Conservation (phyloP, 30 jellyfish, hydroid and myxozoan species). For the Aurelia aurita region DNA sequence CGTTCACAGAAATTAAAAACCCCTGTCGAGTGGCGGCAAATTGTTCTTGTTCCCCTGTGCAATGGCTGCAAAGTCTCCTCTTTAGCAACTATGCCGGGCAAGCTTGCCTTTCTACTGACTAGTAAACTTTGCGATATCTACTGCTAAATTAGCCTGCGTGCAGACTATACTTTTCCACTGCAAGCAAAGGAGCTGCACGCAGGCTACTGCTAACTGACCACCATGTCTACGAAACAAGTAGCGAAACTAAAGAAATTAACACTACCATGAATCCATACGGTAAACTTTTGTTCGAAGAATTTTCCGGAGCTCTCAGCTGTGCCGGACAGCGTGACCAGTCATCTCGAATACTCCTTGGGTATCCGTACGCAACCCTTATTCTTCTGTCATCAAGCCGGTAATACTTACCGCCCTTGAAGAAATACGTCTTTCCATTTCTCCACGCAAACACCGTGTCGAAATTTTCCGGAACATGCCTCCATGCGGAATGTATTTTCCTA, state of each 20-base stretch:
- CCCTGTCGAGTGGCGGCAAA: too few species aligned
- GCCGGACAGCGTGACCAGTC: slow-evolving; percentile 79
- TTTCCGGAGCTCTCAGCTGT: slow-evolving; percentile 27
- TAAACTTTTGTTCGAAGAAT: background rate
- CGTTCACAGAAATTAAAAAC: too few species aligned
- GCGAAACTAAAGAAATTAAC: background rate
- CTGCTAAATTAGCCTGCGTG: too few species aligned
- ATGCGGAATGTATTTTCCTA: slow-evolving; percentile 43
- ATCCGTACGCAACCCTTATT: slow-evolving; percentile 46
- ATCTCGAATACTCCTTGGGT: slow-evolving; percentile 63
- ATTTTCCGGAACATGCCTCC: slow-evolving; percentile 89
- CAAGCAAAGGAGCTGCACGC: too few species aligned
- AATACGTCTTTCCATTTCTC: slow-evolving; percentile 87
- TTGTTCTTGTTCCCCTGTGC: too few species aligned
- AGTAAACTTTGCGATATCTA: too few species aligned
- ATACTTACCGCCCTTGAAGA: slow-evolving; percentile 77
- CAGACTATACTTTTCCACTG: too few species aligned
- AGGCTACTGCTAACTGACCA: too few species aligned
- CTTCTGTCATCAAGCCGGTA: slow-evolving; percentile 60
- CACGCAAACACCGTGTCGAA: slow-evolving; percentile 87
- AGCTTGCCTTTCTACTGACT: too few species aligned
- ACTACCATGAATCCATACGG: background rate
- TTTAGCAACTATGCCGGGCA: too few species aligned
- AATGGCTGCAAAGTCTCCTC: too few species aligned
- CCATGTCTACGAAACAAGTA: background rate